Evolutionary conservation across 2,797 vertebrate species (phyloP).

Genomic region (Cercopithecus neglectus): DNA sequence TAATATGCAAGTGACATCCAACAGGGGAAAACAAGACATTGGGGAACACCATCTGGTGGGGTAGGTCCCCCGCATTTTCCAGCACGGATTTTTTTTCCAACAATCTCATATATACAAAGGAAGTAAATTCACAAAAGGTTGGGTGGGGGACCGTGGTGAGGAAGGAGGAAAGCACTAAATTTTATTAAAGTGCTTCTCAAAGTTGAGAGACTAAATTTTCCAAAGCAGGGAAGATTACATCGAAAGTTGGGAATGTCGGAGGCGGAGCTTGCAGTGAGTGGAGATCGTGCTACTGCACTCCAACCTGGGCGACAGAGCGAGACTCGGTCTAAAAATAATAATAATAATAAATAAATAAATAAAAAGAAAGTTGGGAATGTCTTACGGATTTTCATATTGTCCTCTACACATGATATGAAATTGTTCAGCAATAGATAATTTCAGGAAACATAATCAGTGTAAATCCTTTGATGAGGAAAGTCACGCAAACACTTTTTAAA

Average conservation of each 20-base stretch:
- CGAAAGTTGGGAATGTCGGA: not conserved
- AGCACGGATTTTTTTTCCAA: not conserved
- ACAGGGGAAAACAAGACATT: not conserved
- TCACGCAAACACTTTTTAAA: not conserved
- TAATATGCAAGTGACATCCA: not conserved
- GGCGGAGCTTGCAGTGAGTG: no score
- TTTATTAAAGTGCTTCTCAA: not conserved
- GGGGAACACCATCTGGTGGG: not conserved
- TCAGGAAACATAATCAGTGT: not conserved
- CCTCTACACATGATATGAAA: not conserved
- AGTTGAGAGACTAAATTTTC: constrained; percentile 4
- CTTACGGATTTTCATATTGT: not conserved
- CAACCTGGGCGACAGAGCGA: no score
- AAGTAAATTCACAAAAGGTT: not conserved
- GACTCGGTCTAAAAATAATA: no score
- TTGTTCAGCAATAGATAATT: not conserved
- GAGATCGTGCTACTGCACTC: no score
- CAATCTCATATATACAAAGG: not conserved
- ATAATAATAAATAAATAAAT: no score
- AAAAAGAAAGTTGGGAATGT: not conserved
- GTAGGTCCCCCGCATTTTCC: not conserved
- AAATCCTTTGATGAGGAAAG: not conserved
- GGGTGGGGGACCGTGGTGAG: not conserved
- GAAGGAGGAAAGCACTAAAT: not conserved
- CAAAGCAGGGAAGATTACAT: not conserved